A percentile compares a stretch with the other conserved stretches of the same genome.
Evolutionary conservation across 1,140 invertebrate genomes (phyloP).

Genomic region (Bradynema listronoti): DNA sequence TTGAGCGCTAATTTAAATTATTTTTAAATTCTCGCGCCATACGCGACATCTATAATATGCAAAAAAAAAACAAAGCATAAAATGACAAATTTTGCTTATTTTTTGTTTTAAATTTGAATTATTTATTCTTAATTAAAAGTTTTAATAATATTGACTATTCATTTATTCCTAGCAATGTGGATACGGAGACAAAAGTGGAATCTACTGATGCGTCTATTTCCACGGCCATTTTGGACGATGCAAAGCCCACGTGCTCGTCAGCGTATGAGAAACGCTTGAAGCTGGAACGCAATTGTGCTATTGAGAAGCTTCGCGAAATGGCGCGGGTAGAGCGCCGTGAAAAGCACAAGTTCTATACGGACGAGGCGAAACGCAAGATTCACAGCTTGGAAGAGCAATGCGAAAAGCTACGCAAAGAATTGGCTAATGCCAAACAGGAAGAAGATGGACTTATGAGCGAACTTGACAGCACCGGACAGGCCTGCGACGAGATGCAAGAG

Average conservation of each 20-base stretch:
- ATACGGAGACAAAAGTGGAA: constrained; percentile 2
- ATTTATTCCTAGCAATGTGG: no score
- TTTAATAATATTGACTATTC: no score
- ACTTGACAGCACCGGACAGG: constrained; percentile 85
- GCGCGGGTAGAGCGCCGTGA: constrained; percentile 23
- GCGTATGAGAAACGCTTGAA: constrained; percentile 6
- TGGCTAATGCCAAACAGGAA: constrained; percentile 63
- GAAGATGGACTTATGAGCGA: constrained; percentile 94
- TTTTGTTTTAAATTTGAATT: no score
- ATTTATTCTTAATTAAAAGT: no score
- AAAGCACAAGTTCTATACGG: constrained; percentile 32
- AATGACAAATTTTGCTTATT: no score
- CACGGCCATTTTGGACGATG: no score
- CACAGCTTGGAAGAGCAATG: constrained; percentile 36
- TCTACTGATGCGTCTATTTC: not conserved
- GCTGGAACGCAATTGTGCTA: constrained; percentile 18
- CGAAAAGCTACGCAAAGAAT: constrained; percentile 37
- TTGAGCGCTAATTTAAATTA: no score
- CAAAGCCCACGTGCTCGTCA: not conserved
- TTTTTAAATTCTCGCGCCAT: no score
- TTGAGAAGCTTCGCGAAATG: constrained; percentile 19
- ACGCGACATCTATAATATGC: no score
- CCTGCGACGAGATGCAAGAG: constrained; percentile 98
- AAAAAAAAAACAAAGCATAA: no score
- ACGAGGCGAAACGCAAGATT: constrained; percentile 34